Percentiles rank a stretch among this genome's conserved stretches.
Conservation (phyloP, 2,797 vertebrate species). For the Scarus forsteni region DNA sequence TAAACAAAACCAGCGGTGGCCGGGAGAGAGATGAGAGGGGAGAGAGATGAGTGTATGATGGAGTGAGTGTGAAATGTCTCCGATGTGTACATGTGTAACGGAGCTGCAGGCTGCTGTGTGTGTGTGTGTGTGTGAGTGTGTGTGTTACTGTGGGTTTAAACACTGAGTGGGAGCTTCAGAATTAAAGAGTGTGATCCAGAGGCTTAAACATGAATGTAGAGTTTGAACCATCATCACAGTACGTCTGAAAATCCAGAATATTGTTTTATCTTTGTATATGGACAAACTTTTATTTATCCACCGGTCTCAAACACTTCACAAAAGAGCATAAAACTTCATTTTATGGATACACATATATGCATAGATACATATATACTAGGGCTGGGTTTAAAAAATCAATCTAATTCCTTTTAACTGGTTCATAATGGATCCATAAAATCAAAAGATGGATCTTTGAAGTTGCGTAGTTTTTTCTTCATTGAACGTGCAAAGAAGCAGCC, state of each 20-base stretch:
- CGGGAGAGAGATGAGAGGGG: conserved; percentile 63
- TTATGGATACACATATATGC: no score
- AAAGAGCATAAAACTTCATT: no score
- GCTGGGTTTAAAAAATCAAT: no score
- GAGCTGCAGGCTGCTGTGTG: conserved; percentile 26
- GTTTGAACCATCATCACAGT: background rate
- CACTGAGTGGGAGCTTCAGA: background rate
- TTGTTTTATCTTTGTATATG: background rate
- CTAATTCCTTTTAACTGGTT: no score
- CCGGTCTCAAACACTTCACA: no score
- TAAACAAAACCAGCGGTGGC: conserved; percentile 94
- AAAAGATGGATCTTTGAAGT: no score
- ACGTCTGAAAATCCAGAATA: background rate
- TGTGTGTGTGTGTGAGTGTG: conserved; percentile 19
- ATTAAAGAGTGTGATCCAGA: conserved; percentile 17
- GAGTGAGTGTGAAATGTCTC: conserved; percentile 52
- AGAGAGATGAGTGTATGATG: conserved; percentile 59
- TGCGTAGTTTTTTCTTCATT: no score
- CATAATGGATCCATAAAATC: no score
- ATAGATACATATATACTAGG: no score
- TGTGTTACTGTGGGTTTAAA: conserved; percentile 5
- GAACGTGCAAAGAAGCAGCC: no score
- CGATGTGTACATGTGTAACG: conserved; percentile 63
- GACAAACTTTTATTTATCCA: no score
- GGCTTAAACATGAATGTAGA: background rate